Percentiles rank a stretch among this genome's conserved stretches.
phyloP scores from a whole-genome alignment of 2,113 vertebrate genomes.

The Tenebrosternarchus preto region DNA sequence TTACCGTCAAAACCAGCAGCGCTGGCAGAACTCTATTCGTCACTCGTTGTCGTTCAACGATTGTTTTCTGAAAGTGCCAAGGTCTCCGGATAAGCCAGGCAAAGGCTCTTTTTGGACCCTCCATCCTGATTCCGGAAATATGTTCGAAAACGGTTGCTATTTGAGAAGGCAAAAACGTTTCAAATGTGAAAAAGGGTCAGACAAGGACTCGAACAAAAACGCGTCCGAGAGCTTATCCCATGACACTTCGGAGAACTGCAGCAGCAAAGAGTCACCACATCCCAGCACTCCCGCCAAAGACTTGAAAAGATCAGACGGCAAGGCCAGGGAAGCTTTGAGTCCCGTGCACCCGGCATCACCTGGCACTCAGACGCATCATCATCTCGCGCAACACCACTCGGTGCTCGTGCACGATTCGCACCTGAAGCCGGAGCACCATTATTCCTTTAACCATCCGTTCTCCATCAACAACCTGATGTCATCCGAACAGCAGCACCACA shows the following conservation, averaged over 20 bases:
- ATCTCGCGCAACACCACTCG: constrained; percentile 74
- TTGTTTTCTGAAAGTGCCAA: constrained; percentile 87
- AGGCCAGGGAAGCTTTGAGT: constrained; percentile 63
- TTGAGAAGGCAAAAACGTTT: constrained; percentile 86
- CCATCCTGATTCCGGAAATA: constrained; percentile 86
- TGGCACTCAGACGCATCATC: constrained; percentile 68
- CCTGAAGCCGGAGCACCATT: constrained; percentile 85
- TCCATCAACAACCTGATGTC: constrained; percentile 90
- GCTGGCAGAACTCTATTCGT: constrained; percentile 89
- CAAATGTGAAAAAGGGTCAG: constrained; percentile 79
- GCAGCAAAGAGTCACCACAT: constrained; percentile 67
- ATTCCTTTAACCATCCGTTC: constrained; percentile 88
- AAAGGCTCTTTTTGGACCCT: constrained; percentile 90
- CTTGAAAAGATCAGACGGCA: constrained; percentile 69
- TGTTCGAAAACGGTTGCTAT: constrained; percentile 90
- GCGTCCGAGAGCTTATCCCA: constrained; percentile 17
- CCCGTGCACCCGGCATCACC: constrained; percentile 69
- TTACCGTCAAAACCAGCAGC: constrained; percentile 88
- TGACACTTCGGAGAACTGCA: no score
- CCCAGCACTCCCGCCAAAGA: constrained; percentile 76
- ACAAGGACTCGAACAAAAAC: constrained; percentile 68
- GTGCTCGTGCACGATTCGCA: constrained; percentile 79
- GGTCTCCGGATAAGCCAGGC: constrained; percentile 84
- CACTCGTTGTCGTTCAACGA: constrained; percentile 90
- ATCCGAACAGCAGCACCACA: constrained; percentile 83